phyloP scores from a whole-genome alignment of 2,113 vertebrate species.

The Colistium nudipinnis region DNA sequence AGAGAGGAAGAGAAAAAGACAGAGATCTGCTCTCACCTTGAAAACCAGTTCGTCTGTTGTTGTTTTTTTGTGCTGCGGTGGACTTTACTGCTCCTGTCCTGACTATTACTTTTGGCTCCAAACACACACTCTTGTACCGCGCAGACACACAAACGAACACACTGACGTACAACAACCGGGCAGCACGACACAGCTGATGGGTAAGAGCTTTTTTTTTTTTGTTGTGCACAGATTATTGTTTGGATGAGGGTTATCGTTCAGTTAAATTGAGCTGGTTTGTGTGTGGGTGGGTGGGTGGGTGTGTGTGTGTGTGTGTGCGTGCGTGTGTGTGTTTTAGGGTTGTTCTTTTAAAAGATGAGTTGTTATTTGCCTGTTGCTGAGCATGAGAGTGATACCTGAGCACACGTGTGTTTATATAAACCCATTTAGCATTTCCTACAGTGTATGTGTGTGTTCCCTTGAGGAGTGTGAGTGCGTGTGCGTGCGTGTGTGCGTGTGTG shows the following conservation, averaged over 20 bases:
- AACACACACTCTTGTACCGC: slow-evolving; percentile 18
- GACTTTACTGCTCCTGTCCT: slow-evolving; percentile 52
- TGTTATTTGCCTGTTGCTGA: too few species aligned
- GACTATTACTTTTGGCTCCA: slow-evolving; percentile 41
- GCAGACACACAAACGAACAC: slow-evolving; percentile 4
- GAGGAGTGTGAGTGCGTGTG: not conserved
- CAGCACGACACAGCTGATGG: slow-evolving; percentile 75
- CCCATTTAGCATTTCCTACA: not conserved
- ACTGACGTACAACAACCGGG: slow-evolving; percentile 30
- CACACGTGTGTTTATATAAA: slow-evolving; percentile 13
- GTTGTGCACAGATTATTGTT: slow-evolving; percentile 28
- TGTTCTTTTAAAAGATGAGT: too few species aligned
- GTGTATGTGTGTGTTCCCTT: not conserved
- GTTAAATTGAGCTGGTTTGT: not conserved
- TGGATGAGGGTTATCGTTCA: not conserved
- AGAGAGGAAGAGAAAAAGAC: slow-evolving; percentile 42
- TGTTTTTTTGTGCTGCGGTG: slow-evolving; percentile 13
- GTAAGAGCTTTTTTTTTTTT: slow-evolving; percentile 68
- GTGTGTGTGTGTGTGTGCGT: too few species aligned
- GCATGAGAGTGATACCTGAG: not conserved
- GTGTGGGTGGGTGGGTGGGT: not conserved
- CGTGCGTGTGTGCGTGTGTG: slow-evolving; percentile 1
- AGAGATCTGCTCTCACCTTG: slow-evolving; percentile 29
- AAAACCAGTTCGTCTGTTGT: slow-evolving; percentile 46
- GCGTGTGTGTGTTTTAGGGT: too few species aligned